Conservation (phyloP, 1,140 invertebrate genomes). For the Macrocentrus cingulum region DNA sequence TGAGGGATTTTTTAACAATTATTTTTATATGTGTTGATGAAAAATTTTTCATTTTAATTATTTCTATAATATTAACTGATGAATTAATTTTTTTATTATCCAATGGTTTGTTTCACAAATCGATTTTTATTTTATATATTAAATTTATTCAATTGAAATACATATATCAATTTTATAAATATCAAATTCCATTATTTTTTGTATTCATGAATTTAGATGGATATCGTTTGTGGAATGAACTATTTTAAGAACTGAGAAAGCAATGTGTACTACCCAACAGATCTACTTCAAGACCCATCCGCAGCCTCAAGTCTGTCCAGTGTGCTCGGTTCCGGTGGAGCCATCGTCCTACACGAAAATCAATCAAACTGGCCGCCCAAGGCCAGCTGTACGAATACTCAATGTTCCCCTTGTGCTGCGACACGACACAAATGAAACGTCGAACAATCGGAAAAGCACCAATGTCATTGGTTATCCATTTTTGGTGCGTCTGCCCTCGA, state of each 20-base stretch:
- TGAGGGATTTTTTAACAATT: slow-evolving; percentile 42
- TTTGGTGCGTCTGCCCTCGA: slow-evolving; percentile 63
- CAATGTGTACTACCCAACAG: slow-evolving; percentile 47
- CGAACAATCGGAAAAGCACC: slow-evolving; percentile 58
- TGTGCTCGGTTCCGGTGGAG: slow-evolving; percentile 42
- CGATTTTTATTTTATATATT: slow-evolving; percentile 21
- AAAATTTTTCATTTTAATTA: not conserved
- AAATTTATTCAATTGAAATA: not conserved
- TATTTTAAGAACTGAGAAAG: slow-evolving; percentile 42
- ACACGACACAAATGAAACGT: slow-evolving; percentile 59
- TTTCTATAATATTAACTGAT: too few species aligned
- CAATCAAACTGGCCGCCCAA: slow-evolving; percentile 46
- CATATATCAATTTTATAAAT: not conserved
- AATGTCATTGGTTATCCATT: slow-evolving; percentile 65
- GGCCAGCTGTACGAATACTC: slow-evolving; percentile 57
- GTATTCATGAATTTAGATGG: not conserved
- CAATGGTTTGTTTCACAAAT: slow-evolving; percentile 43
- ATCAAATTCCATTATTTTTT: not conserved
- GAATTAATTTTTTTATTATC: too few species aligned
- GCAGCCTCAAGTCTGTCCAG: slow-evolving; percentile 42
- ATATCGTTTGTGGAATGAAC: slow-evolving; percentile 42
- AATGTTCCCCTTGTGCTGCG: slow-evolving; percentile 63
- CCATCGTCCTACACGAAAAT: slow-evolving; percentile 47
- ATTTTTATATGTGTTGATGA: not conserved
- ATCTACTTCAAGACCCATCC: slow-evolving; percentile 51